Base-by-base conservation (phyloP, 1,140 invertebrate genomes). In the Drosophila sturtevanti region DNA sequence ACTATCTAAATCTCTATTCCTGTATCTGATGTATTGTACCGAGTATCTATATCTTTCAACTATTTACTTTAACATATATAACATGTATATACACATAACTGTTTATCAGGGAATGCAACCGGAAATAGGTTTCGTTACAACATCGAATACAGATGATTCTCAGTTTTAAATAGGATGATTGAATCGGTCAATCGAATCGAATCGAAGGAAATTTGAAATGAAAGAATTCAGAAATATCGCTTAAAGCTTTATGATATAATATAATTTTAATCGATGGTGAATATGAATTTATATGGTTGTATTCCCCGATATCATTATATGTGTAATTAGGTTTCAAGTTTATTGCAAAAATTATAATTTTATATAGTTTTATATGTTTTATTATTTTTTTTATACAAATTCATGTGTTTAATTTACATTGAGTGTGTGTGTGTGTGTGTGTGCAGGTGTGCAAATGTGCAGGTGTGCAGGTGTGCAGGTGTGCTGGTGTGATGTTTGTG, bases 401-500 rank as follows among this genome's bases (percentile, higher is more conserved):
- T 59, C 59, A 11, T 72, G 68, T 72, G 31, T 68, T 56, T 65
- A 52, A 27, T 48, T 38, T 68, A 44, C 38, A 38, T 37, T 22
- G n/a, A 11, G 35, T 22, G 27, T 31, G 27, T 6, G 27, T 31
- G 6, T 31, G 27, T 31, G 27, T 31, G 27, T 1, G n/a, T n/a
- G n/a, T n/a, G n/a, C n/a, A n/a, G n/a, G n/a, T n/a, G n/a, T n/a
- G n/a, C n/a, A n/a, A n/a, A n/a, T n/a, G n/a, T n/a, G n/a, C n/a
- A n/a, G n/a, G 10, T 63, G 18, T 58, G 16, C 24, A 41, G 27
- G 27, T 55, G 16, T 37, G 16, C 61, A 35, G 55, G 27, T 61
- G 71, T 78, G 70, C n/a, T n/a, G n/a, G n/a, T n/a, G n/a, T n/a
- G n/a, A n/a, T 35, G 54, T 62, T 55, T 56, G 55, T 65, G 52